Evolutionary conservation across 2,888 invertebrate species (phyloP).

Genomic region (Heliconius sara): DNA sequence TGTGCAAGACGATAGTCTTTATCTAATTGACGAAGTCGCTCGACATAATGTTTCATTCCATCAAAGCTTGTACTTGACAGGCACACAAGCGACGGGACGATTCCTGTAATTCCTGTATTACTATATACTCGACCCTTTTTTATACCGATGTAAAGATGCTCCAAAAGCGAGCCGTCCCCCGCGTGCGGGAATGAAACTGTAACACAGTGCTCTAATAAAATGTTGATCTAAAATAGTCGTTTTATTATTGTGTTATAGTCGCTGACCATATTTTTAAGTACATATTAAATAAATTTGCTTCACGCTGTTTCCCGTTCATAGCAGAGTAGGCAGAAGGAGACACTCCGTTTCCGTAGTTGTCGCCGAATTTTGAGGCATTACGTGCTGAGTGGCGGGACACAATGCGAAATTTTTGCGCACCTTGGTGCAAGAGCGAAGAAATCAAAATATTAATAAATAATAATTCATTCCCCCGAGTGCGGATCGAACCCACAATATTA

Average conservation of each 20-base stretch:
- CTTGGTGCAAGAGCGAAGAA: too few species aligned
- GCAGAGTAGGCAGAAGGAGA: background rate
- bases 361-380: too few species aligned
- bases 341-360: too few species aligned
- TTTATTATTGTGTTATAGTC: slow-evolving; percentile 25
- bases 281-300: background rate
- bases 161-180: background rate
- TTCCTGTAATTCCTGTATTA: background rate
- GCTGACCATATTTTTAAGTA: background rate
- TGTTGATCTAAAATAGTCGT: slow-evolving; percentile 56
- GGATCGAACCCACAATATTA: too few species aligned
- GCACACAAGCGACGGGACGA: background rate
- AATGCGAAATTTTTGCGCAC: too few species aligned
- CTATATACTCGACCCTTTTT: too few species aligned
- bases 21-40: background rate
- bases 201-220: slow-evolving; percentile 59
- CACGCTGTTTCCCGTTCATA: background rate
- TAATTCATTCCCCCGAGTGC: too few species aligned
- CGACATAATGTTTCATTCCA: background rate
- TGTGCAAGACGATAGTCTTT: too few species aligned
- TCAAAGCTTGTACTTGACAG: background rate
- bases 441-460: too few species aligned
- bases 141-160: background rate
- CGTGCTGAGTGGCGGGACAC: too few species aligned
- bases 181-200: slow-evolving; percentile 4